Conservation (phyloP, 2,888 invertebrate species). For the Dexiosoma caninum region DNA sequence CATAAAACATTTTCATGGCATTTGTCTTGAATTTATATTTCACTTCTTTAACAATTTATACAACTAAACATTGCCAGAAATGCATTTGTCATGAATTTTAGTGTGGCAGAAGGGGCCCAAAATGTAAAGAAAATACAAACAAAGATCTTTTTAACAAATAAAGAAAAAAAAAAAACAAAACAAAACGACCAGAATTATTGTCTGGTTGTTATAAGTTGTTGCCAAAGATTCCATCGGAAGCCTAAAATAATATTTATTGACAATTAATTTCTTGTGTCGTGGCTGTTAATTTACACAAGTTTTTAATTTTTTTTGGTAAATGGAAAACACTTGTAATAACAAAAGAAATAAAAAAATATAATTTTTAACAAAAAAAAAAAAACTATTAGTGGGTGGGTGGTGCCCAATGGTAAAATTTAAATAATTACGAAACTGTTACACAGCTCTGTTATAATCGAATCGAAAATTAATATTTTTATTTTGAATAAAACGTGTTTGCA, state of each 20-base stretch:
- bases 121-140: conserved; percentile 5
- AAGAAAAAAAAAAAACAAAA: conserved; percentile 23
- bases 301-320: conserved; percentile 13
- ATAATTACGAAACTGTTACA: no score
- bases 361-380: no score
- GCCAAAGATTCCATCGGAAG: conserved; percentile 7
- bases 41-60: conserved; percentile 6
- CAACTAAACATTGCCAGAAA: conserved; percentile 31
- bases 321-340: conserved; percentile 46
- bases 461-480: no score
- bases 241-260: conserved; percentile 55
- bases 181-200: not conserved
- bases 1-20: conserved; percentile 43
- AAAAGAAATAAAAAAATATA: not conserved
- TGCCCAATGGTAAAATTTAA: no score
- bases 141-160: not conserved
- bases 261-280: conserved; percentile 32
- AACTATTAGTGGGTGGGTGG: no score
- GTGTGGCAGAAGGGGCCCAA: not conserved
- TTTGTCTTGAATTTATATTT: conserved; percentile 5
- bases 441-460: no score
- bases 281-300: not conserved
- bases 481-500: no score
- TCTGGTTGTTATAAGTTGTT: not conserved
- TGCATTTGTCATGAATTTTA: conserved; percentile 33